phyloP scores from a whole-genome alignment of 1,140 invertebrate genomes.

The Scaptomyza hsui region DNA sequence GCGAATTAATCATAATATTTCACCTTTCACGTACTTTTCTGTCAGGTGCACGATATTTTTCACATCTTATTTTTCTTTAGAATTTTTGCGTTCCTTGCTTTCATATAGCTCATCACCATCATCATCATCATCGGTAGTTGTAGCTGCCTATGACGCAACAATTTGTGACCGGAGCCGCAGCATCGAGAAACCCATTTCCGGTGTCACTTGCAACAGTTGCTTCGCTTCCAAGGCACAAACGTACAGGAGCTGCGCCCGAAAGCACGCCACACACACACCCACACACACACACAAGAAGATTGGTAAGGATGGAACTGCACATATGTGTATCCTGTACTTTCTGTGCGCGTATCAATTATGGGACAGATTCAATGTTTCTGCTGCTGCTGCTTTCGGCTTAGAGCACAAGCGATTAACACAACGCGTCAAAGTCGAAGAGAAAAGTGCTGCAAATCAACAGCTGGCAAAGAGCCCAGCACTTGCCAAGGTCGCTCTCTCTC shows the following conservation, averaged over 20 bases:
- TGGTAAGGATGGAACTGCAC: not conserved
- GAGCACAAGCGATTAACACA: constrained; percentile 25
- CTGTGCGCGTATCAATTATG: constrained; percentile 37
- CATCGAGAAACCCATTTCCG: constrained; percentile 29
- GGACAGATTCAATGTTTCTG: constrained; percentile 6
- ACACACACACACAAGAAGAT: not conserved
- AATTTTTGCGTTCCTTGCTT: not conserved
- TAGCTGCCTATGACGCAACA: constrained; percentile 20
- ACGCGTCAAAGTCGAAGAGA: constrained; percentile 15
- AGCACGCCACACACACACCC: not conserved
- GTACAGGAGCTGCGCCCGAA: constrained; percentile 10
- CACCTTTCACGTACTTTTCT: no score
- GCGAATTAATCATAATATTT: no score
- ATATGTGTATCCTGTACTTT: not conserved
- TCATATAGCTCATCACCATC: not conserved
- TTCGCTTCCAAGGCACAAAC: constrained; percentile 31
- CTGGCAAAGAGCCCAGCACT: constrained; percentile 61
- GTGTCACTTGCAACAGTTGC: constrained; percentile 29
- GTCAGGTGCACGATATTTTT: not conserved
- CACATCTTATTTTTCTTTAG: not conserved
- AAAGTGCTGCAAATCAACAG: constrained; percentile 63
- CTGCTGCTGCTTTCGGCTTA: constrained; percentile 9
- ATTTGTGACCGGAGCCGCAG: constrained; percentile 22
- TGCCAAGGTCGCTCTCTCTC: constrained; percentile 52
- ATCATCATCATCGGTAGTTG: no score